Percentiles rank a stretch among this genome's conserved stretches.
phyloP scores from a whole-genome alignment of 1,140 invertebrate species.

The Brachionus sp. region DNA sequence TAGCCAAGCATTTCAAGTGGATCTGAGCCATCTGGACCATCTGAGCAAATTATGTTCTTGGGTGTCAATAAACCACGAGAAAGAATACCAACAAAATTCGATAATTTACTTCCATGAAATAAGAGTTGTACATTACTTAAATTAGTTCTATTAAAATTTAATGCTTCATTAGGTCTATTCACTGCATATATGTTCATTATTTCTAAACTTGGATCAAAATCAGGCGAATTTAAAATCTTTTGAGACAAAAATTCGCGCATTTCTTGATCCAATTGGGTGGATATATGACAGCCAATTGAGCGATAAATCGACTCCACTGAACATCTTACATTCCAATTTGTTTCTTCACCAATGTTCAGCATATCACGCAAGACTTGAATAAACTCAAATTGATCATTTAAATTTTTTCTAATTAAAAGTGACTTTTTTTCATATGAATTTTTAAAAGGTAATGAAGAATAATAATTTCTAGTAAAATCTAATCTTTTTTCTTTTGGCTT shows the following conservation, averaged over 20 bases:
- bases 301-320: conserved; percentile 52
- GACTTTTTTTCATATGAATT: neutral
- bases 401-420: neutral
- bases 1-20: conserved; percentile 51
- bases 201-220: conserved; percentile 48
- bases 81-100: conserved; percentile 57
- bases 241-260: conserved; percentile 48
- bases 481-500: conserved; percentile 34
- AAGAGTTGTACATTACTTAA: conserved; percentile 48
- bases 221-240: conserved; percentile 35
- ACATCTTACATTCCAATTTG: conserved; percentile 50
- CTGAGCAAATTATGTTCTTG: conserved; percentile 50
- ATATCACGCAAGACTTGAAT: conserved; percentile 55
- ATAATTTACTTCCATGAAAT: conserved; percentile 53
- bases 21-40: conserved; percentile 53
- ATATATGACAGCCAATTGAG: conserved; percentile 52
- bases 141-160: conserved; percentile 48
- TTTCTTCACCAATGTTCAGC: conserved; percentile 54
- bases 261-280: conserved; percentile 46
- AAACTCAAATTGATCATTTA: conserved; percentile 38
- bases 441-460: conserved; percentile 1
- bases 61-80: conserved; percentile 57
- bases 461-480: conserved; percentile 35
- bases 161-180: conserved; percentile 50
- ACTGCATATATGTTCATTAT: conserved; percentile 51